Base-by-base conservation (phyloP, 2,888 invertebrate species). In the Bombylius discolor region DNA sequence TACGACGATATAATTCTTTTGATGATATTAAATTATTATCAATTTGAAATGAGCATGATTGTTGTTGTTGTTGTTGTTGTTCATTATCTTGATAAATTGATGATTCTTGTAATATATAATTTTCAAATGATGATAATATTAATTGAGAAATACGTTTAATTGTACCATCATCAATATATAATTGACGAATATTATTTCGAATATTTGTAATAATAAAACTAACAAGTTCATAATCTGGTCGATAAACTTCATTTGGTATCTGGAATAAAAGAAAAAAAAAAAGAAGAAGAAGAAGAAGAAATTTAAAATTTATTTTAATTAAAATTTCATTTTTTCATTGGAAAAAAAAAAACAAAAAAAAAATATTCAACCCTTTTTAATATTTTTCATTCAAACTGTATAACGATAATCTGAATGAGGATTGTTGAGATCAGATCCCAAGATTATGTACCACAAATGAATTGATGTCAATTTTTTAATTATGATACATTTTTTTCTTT, bases 141-240 rank as follows among this genome's bases (percentile, higher is more conserved):
- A 73, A 53, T 57, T 70, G 71, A 7, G 72, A 70, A 23, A 73
- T 67, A 56, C 72, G 70, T 3, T 67, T 67, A 44, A 73, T 60
- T 32, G 68, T 55, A 4, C 68, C 64, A 57, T 73, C 72, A 58
- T 70, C 71, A 31, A 73, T 68, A 23, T 68, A 57, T 3, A 69
- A 68, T 42, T 64, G 61, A 55, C 70, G 70, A 3, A 72, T 70
- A 58, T 69, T 67, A 56, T 69, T 70, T 23, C 67, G 67, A 56
- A 72, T 70, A n/a, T 67, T 66, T 51, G 64, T 65, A 54, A 73
- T 72, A 13, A 73, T 70, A 51, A 70, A 69, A 57, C 70, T 67
- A 32, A 73, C 68, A 4, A 72, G 65, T 56, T 73, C 71, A 56
- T 66, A 68, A 58, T 72, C 67, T 8, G 71, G 67, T 42, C 47